These are phyloP conservation scores for Romanomermis culicivorax DNA, from an alignment of 2,888 invertebrate genomes.

Conservation along the genomic window DNA sequence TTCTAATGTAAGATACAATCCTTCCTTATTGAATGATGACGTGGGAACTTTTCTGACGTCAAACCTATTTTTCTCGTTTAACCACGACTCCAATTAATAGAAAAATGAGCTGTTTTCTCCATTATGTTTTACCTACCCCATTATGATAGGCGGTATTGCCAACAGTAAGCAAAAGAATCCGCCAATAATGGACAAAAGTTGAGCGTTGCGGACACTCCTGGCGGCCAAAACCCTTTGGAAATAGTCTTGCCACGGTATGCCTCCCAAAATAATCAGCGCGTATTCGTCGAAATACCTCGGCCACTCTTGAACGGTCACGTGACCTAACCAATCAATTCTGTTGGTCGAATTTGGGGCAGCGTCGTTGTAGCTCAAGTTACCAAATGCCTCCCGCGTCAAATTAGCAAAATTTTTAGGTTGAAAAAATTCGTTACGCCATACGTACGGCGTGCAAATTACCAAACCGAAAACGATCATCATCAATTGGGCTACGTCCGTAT, in stretches of 20 bases:
- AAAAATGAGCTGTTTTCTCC: too few relatives aligned
- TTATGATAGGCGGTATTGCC: conserved; percentile 86
- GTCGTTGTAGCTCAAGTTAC: neutral
- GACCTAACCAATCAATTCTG: conserved; percentile 1
- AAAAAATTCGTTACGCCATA: conserved; percentile 2
- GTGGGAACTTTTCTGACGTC: too few relatives aligned
- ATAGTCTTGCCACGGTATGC: conserved; percentile 80
- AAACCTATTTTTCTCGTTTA: too few relatives aligned
- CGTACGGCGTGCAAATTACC: conserved; percentile 32
- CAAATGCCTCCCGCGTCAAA: neutral
- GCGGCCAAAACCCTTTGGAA: conserved; percentile 86
- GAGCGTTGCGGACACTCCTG: conserved; percentile 70
- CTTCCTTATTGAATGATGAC: too few relatives aligned
- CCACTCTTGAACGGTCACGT: neutral
- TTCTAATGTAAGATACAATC: too few relatives aligned
- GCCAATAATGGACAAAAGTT: conserved; percentile 74
- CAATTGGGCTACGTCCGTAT: conserved; percentile 86
- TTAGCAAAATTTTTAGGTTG: neutral
- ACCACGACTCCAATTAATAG: too few relatives aligned
- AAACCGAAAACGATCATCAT: conserved; percentile 87
- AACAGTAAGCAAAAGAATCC: conserved; percentile 78
- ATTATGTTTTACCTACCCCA: too few relatives aligned
- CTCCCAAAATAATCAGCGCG: conserved; percentile 63
- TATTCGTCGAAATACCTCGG: conserved; percentile 59
- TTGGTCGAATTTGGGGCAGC: neutral